phyloP scores from a whole-genome alignment of 2,888 invertebrate genomes.

The Prenolepis imparis region DNA sequence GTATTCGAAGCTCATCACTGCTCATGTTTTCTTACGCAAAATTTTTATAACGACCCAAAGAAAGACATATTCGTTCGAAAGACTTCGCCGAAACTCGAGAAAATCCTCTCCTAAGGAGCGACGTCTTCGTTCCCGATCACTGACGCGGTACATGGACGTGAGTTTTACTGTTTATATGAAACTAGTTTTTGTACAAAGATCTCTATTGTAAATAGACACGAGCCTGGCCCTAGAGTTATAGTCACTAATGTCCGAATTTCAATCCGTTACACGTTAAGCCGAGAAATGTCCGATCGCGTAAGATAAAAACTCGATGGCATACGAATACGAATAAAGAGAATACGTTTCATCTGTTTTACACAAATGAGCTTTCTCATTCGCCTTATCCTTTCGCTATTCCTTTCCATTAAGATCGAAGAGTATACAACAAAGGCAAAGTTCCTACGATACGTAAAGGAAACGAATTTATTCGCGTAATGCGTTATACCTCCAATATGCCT shows the following conservation, averaged over 20 bases:
- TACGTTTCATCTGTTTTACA: constrained; percentile 84
- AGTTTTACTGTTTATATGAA: constrained; percentile 79
- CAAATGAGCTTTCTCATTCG: constrained; percentile 59
- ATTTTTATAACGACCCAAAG: constrained; percentile 65
- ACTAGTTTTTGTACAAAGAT: constrained; percentile 83
- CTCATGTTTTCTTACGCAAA: constrained; percentile 72
- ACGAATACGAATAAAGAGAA: constrained; percentile 77
- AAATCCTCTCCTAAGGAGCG: constrained; percentile 33
- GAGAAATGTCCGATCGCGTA: constrained; percentile 67
- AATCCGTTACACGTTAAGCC: constrained; percentile 67
- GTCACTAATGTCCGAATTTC: constrained; percentile 79
- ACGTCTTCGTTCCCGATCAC: constrained; percentile 68
- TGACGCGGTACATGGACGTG: constrained; percentile 51
- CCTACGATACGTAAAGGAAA: constrained; percentile 62
- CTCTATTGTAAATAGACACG: constrained; percentile 83
- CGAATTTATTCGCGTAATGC: constrained; percentile 59
- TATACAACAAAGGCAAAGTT: constrained; percentile 64
- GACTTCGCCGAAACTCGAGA: constrained; percentile 48
- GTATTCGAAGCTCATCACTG: constrained; percentile 65
- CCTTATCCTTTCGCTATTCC: constrained; percentile 35
- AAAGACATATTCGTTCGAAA: constrained; percentile 48
- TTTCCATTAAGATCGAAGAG: constrained; percentile 60
- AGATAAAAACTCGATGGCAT: constrained; percentile 73
- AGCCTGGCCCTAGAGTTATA: constrained; percentile 76
- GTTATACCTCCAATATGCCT: constrained; percentile 50